Conservation (phyloP, 2,888 invertebrate species). For the Lydus trimaculatus region DNA sequence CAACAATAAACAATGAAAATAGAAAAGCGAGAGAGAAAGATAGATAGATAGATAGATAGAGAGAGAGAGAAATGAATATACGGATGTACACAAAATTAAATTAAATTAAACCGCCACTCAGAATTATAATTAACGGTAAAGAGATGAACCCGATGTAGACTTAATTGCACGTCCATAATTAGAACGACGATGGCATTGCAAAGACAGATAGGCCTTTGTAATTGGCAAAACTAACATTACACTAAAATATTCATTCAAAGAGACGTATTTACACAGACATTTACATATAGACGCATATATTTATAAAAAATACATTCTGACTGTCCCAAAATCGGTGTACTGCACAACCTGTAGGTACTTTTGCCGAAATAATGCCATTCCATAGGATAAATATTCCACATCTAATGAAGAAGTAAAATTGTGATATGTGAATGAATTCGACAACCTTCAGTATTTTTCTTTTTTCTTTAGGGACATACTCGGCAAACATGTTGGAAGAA, state of each 20-base stretch:
- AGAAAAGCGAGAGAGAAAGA: too few species aligned
- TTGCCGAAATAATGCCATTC: too few species aligned
- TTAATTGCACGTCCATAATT: slow-evolving; percentile 17
- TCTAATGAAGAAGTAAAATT: too few species aligned
- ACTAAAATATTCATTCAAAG: slow-evolving; percentile 9
- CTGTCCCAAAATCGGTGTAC: too few species aligned
- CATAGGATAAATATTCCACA: too few species aligned
- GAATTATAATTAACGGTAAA: slow-evolving; percentile 24
- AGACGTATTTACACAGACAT: neutral
- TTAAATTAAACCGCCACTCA: slow-evolving; percentile 24
- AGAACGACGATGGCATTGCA: slow-evolving; percentile 7
- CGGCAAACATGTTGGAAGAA: too few species aligned
- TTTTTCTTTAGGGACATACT: too few species aligned
- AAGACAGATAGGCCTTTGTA: slow-evolving; percentile 14
- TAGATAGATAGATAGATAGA: neutral
- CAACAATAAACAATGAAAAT: neutral
- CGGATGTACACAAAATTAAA: slow-evolving; percentile 17
- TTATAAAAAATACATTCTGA: neutral
- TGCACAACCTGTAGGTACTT: too few species aligned
- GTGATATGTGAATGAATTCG: too few species aligned
- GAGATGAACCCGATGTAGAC: slow-evolving; percentile 10
- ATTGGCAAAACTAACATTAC: slow-evolving; percentile 13
- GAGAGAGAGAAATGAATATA: neutral
- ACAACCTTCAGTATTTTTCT: too few species aligned
- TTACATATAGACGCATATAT: neutral